phyloP scores from a whole-genome alignment of 2,888 invertebrate species.

The Nasonia oneida region DNA sequence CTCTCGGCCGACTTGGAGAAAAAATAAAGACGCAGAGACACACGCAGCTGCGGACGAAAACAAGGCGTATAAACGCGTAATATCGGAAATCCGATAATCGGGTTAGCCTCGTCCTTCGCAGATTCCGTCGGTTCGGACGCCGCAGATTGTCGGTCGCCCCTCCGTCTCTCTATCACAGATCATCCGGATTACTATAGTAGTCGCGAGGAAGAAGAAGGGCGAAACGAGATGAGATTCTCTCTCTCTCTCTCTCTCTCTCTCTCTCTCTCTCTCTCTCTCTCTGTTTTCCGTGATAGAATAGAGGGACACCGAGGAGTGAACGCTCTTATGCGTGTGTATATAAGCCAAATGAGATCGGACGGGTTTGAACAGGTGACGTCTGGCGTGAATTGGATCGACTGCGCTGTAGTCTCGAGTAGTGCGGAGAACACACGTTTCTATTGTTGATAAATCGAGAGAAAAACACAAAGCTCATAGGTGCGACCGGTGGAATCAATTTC shows the following conservation, averaged over 20 bases:
- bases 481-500: constrained; percentile 16
- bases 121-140: neutral
- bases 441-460: neutral
- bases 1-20: neutral
- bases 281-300: too few species aligned
- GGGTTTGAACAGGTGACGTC: constrained; percentile 1
- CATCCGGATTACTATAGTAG: constrained; percentile 1
- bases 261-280: too few species aligned
- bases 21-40: neutral
- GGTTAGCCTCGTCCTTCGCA: constrained; percentile 47
- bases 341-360: neutral
- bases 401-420: too few species aligned
- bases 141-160: neutral
- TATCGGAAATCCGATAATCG: constrained; percentile 47
- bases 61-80: neutral
- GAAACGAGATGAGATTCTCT: neutral
- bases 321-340: too few species aligned
- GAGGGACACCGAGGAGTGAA: too few species aligned
- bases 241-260: too few species aligned
- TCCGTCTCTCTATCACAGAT: neutral
- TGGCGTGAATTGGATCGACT: neutral
- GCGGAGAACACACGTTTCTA: too few species aligned
- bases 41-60: neutral
- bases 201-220: neutral
- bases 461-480: neutral